Percentiles rank a stretch among this genome's conserved stretches.
phyloP scores from a whole-genome alignment of 2,888 invertebrate genomes.

The Gibbula magus region DNA sequence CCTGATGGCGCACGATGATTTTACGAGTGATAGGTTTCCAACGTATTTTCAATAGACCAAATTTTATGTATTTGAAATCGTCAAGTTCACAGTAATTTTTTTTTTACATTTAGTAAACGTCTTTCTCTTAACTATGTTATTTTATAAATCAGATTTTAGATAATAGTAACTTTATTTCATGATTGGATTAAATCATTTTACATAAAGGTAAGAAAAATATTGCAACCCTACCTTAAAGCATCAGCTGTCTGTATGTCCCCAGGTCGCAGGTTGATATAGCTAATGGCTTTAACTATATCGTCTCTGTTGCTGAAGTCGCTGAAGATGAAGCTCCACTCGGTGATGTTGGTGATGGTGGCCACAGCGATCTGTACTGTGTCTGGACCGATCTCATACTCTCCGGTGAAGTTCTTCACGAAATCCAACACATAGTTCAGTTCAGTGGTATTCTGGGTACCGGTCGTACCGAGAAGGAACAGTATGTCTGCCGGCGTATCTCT shows the following conservation, averaged over 20 bases:
- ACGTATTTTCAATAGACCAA: too few relatives aligned
- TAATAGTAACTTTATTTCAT: too few relatives aligned
- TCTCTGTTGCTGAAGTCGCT: neutral
- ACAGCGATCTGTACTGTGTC: conserved; percentile 33
- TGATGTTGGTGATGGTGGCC: neutral
- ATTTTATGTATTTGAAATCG: too few relatives aligned
- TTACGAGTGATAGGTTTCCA: too few relatives aligned
- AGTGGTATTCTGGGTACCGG: conserved; percentile 43
- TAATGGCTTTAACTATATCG: neutral
- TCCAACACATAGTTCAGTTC: conserved; percentile 50
- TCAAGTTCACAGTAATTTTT: too few relatives aligned
- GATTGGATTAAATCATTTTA: too few relatives aligned
- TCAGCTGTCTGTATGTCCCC: conserved; percentile 23
- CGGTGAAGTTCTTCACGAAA: conserved; percentile 46
- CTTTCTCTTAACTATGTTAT: too few relatives aligned
- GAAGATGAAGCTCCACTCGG: neutral
- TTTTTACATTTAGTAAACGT: too few relatives aligned
- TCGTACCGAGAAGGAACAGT: conserved; percentile 44
- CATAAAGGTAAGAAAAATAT: too few relatives aligned
- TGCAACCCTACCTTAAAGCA: neutral
- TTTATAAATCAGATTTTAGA: too few relatives aligned
- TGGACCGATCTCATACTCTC: conserved; percentile 41
- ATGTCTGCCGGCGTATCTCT: neutral
- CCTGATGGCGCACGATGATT: too few relatives aligned
- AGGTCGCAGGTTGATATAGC: neutral